Evolutionary conservation across 2,113 vertebrate genomes (phyloP).

Genomic region (Amazona guildingii): DNA sequence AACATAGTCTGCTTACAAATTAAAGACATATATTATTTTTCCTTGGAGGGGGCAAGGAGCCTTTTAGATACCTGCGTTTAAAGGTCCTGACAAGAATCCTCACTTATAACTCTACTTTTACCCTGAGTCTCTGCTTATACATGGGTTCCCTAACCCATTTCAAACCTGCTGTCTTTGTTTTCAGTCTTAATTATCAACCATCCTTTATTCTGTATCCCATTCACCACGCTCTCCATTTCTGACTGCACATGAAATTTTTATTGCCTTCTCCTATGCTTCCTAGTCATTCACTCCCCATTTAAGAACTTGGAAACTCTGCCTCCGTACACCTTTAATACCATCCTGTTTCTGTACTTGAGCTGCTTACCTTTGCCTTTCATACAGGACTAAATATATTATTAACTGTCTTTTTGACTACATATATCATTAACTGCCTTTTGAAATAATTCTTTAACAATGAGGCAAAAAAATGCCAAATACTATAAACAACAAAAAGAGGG

Average conservation of each 20-base stretch:
- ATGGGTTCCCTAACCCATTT: background rate
- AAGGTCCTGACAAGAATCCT: background rate
- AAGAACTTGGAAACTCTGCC: accelerated
- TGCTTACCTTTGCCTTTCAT: background rate
- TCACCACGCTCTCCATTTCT: background rate
- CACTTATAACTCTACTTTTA: background rate
- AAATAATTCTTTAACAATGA: background rate
- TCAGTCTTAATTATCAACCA: background rate
- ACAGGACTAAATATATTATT: background rate
- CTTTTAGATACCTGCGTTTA: background rate
- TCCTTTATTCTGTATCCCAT: background rate
- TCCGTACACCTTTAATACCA: background rate
- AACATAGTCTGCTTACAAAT: background rate
- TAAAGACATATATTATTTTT: background rate
- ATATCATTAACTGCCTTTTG: background rate
- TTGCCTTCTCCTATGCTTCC: background rate
- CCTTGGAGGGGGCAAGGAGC: background rate
- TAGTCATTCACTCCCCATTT: background rate
- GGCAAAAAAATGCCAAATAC: background rate
- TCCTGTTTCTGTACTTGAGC: background rate
- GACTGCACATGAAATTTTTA: background rate
- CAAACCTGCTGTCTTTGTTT: background rate
- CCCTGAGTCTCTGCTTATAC: background rate
- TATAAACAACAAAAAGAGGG: background rate
- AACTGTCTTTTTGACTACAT: background rate